Conservation (phyloP, 2,113 vertebrate species). For the Nycticryphes semicollaris region DNA sequence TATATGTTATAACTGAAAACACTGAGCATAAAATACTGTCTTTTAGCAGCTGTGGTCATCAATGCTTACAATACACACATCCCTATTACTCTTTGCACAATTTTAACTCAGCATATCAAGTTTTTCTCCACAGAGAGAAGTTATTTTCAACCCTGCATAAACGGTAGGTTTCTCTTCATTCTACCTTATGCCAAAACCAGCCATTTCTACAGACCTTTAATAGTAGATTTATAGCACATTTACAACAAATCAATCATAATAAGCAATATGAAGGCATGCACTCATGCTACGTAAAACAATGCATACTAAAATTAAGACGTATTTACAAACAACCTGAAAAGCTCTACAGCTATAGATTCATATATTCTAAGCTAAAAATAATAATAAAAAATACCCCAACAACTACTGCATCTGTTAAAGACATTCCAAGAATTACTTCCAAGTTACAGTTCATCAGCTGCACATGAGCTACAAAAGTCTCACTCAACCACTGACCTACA, state of each 20-base stretch:
- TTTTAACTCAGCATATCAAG: slow-evolving; percentile 41
- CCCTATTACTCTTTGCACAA: neutral
- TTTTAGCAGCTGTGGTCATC: neutral
- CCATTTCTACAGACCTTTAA: slow-evolving; percentile 5
- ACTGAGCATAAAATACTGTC: neutral
- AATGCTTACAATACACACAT: slow-evolving; percentile 3
- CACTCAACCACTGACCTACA: neutral
- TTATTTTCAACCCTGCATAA: slow-evolving; percentile 51
- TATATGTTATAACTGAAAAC: neutral
- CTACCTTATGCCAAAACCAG: neutral
- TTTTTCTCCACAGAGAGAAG: neutral
- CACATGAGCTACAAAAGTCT: neutral
- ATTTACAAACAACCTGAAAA: neutral
- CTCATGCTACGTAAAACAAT: neutral
- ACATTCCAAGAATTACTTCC: neutral
- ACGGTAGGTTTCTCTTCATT: slow-evolving; percentile 43
- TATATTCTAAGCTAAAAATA: neutral
- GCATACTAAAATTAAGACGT: neutral
- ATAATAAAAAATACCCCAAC: neutral
- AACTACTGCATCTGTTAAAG: neutral
- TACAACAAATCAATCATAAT: neutral
- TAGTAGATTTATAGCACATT: slow-evolving; percentile 24
- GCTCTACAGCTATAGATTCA: neutral
- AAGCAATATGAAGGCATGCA: neutral
- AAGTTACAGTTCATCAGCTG: neutral